Conservation (phyloP, 2,113 vertebrate genomes). For the Archilochus colubris region DNA sequence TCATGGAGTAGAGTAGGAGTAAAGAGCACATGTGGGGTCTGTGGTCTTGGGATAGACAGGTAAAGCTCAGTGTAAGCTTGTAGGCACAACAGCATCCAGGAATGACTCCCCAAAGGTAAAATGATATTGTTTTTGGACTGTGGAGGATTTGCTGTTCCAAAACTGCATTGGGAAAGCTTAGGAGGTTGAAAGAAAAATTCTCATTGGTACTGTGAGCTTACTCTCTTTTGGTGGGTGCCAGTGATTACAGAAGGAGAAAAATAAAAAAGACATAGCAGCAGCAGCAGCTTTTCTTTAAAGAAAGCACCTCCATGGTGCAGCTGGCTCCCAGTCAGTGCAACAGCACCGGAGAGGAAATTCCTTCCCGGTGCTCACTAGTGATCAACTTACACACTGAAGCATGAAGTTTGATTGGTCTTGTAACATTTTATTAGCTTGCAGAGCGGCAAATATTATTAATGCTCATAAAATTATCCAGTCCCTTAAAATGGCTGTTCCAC, state of each 20-base stretch:
- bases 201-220: background rate
- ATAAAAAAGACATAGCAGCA: background rate
- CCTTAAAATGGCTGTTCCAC: slow-evolving; percentile 61
- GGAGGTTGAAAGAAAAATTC: background rate
- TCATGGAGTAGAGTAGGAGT: accelerated
- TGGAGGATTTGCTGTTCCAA: accelerated
- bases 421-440: slow-evolving; percentile 71
- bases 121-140: background rate
- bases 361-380: slow-evolving; percentile 49
- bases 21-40: background rate
- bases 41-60: background rate
- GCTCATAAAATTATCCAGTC: slow-evolving; percentile 69
- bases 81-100: background rate
- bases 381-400: slow-evolving; percentile 64
- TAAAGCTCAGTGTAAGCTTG: background rate
- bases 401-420: slow-evolving; percentile 71
- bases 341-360: slow-evolving; percentile 60
- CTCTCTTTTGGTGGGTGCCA: background rate
- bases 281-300: background rate
- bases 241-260: background rate
- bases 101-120: background rate
- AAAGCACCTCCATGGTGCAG: background rate
- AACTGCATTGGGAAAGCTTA: background rate
- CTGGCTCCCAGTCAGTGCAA: slow-evolving; percentile 30
- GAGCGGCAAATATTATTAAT: slow-evolving; percentile 74